Evolutionary conservation across 92 coral and sea anemone genomes (phyloP), one percentile per base, ranked within the genome.

Genomic region (Pocillopora grandis): DNA sequence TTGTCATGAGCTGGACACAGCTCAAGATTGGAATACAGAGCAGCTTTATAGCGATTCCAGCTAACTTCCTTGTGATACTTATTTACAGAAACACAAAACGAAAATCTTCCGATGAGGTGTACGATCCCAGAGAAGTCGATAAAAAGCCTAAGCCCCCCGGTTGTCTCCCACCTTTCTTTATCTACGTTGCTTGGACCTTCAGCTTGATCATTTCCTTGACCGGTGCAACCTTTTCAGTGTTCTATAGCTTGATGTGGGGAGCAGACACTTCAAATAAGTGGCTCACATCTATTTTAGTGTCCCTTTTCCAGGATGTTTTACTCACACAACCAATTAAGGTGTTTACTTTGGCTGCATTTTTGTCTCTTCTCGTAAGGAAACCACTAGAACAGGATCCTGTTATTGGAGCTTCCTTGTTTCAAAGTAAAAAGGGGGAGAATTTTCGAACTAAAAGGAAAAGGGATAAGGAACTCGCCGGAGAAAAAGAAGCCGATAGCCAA

Each of bases 21-120:
- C 90, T 94, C 14, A 89, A 89, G 76, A 92, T 94, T 37, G 98
- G 98, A 60, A 92, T 94, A 61, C 95, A 92, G 76, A 94, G 98
- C 80, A 90, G 98, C 55, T 74, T 92, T 12, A 90, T 94, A 10
- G 93, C 93, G 21, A 87, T 93, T 80, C 97, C 97, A 3, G 93
- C 92, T 9, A 92, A 92, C n/a, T 87, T 94, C 10, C 60, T 94
- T 18, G 82, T 94, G 65, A 90, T 94, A 12, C 70, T 91, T 10
- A 92, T 94, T 65, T 94, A 92, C 66, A 87, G 88, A 72, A 93
- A 88, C 80, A 90, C 52, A 35, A 93, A 88, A 66, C 82, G 58
- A 58, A 62, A 58, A 21, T 27, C 64, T 15, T 27, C 80, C 59
- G 33, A n/a, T 2, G 85, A 71, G 10, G 11, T 67, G 12, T 58